These are phyloP conservation scores for Drosophila paramelanica DNA, from an alignment of 2,888 invertebrate species.

Conservation along the genomic window DNA sequence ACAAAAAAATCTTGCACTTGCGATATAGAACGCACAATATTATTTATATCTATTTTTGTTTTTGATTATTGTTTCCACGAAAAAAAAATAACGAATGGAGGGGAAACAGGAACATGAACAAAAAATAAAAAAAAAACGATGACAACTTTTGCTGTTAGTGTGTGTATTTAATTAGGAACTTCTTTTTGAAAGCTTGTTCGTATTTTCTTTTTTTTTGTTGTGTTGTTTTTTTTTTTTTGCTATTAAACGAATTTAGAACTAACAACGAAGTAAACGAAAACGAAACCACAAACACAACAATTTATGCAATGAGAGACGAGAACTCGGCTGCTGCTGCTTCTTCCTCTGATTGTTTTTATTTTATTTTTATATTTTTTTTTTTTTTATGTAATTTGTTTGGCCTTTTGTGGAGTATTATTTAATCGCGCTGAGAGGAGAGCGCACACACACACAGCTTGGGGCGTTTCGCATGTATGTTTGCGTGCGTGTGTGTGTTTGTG, in stretches of 20 bases:
- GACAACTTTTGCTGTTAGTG: conserved; percentile 44
- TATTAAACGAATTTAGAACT: conserved; percentile 45
- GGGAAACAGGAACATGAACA: conserved; percentile 43
- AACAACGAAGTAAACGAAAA: conserved; percentile 43
- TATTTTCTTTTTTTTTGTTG: conserved; percentile 7
- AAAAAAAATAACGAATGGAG: conserved; percentile 19
- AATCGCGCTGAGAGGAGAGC: conserved; percentile 63
- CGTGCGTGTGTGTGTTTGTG: conserved; percentile 27
- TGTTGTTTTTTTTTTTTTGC: background rate
- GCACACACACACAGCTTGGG: conserved; percentile 36
- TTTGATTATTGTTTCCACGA: conserved; percentile 47
- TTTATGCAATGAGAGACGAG: conserved; percentile 49
- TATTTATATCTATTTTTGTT: conserved; percentile 12
- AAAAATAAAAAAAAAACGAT: conserved; percentile 38
- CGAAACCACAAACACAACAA: conserved; percentile 57
- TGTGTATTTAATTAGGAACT: conserved; percentile 57
- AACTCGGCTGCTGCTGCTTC: conserved; percentile 36
- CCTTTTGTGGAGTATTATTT: conserved; percentile 79
- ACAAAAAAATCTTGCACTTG: conserved; percentile 28
- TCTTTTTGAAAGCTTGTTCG: conserved; percentile 44
- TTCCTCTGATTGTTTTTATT: conserved; percentile 20
- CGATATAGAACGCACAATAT: conserved; percentile 26
- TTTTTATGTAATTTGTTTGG: conserved; percentile 76
- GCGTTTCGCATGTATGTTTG: conserved; percentile 35
- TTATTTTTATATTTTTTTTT: conserved; percentile 25